These are phyloP conservation scores for Megaceryle alcyon DNA, from an alignment of 2,797 vertebrate species.

Conservation along the genomic window DNA sequence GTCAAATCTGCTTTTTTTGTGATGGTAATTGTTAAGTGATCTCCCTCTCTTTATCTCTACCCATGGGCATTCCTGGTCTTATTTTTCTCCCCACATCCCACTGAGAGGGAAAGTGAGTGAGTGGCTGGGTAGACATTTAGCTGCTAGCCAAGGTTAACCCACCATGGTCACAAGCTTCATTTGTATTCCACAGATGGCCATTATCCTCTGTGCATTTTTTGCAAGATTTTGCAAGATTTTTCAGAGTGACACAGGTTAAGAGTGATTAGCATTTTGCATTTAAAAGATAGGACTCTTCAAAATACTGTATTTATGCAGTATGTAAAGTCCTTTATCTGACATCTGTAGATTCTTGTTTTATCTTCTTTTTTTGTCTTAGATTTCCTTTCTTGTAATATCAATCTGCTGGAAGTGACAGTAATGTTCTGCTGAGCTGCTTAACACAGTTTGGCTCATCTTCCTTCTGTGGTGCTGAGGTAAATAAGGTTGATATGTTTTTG, in stretches of 20 bases:
- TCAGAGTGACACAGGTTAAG: background rate
- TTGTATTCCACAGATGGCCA: background rate
- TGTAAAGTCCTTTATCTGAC: background rate
- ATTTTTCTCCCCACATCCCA: background rate
- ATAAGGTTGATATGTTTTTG: background rate
- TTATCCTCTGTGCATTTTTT: background rate
- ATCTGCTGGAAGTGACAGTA: background rate
- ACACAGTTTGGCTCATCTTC: background rate
- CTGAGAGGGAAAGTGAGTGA: background rate
- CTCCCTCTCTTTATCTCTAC: background rate
- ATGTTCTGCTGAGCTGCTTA: background rate
- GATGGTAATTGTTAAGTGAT: background rate
- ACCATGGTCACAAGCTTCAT: background rate
- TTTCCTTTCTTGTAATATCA: background rate
- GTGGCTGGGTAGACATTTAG: background rate
- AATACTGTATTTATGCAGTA: background rate
- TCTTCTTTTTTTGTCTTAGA: background rate
- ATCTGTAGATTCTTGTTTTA: background rate
- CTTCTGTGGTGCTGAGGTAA: background rate
- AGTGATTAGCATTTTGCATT: background rate
- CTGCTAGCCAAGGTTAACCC: background rate
- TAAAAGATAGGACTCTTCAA: background rate
- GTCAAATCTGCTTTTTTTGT: background rate
- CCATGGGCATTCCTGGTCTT: background rate
- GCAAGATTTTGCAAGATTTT: background rate